Evolutionary conservation across 2,113 vertebrate species (phyloP), one percentile per base, ranked within the genome.

Genomic region (Euleptes europaea): DNA sequence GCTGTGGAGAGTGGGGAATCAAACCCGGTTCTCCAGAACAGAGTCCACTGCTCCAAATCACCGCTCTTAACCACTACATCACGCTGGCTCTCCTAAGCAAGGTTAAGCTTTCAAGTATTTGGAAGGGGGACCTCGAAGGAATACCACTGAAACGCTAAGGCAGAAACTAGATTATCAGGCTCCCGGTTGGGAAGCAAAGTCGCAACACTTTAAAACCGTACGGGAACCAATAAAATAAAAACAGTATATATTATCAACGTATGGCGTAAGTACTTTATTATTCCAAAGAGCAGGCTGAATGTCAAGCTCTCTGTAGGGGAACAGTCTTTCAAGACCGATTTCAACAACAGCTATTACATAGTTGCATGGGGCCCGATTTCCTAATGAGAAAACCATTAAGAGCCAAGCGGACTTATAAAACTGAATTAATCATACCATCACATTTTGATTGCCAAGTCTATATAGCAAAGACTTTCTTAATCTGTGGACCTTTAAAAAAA

Each of bases 341-440:
- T 88, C 71, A 78, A 66, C 60, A 90, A 28, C 6, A 76, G 67
- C 60, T 78, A 76, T 75, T 92, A 86, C 88, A 54, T 75, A 84
- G 78, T 92, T 89, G 90, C 91, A 92, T 86, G 90, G 80, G 89
- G 57, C 17, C 5, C 23, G 40, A 31, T 89, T 91, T 93, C 89
- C 76, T 91, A 90, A 84, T 57, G 85, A 0, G 10, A 63, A 63
- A 63, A 40, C 23, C 70, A 42, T 88, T 57, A 92, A 88, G 75
- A 9, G 1, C 42, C 23, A 89, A 66, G 19, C 79, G 85, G 78
- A 67, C 81, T 82, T 23, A 84, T 5, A 89, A 7, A 2, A 86
- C 89, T 89, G 86, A 47, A 84, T 89, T 90, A 42, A 87, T 82
- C 5, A 90, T 86, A 81, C 88, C 40, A 78, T 14, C 35, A 3